Evolutionary conservation across 2,113 vertebrate species (phyloP).

Genomic region (Cricetomys ansorgei): DNA sequence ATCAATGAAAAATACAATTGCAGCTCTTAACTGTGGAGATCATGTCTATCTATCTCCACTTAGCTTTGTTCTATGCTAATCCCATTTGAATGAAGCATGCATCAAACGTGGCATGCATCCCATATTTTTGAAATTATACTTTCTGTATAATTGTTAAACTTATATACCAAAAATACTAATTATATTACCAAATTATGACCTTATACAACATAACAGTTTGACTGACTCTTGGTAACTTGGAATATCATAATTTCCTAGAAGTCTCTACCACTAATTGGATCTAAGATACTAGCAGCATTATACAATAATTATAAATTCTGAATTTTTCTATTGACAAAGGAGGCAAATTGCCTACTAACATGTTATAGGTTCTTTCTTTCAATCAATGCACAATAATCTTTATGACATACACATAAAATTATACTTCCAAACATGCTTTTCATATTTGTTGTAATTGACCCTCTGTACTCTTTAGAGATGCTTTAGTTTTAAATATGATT

Average conservation of each 20-base stretch:
- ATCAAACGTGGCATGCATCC: background rate
- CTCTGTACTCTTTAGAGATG: background rate
- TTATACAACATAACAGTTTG: slow-evolving; percentile 8
- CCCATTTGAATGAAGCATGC: background rate
- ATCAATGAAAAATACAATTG: background rate
- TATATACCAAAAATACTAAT: background rate
- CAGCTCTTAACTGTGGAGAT: background rate
- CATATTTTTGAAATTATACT: background rate
- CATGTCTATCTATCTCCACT: too few relatives aligned
- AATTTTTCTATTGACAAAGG: background rate
- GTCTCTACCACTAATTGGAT: slow-evolving; percentile 4
- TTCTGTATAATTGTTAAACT: background rate
- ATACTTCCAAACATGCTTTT: background rate
- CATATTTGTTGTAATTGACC: background rate
- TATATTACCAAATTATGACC: background rate
- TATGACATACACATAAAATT: background rate
- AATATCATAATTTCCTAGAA: slow-evolving; percentile 34
- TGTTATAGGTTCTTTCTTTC: background rate
- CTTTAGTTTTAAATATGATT: background rate
- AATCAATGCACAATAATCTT: background rate
- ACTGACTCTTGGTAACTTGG: background rate
- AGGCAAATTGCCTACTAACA: background rate
- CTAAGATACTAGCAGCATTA: background rate
- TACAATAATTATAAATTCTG: background rate
- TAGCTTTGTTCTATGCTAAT: background rate